Conservation (phyloP, 2,797 vertebrate species). For the Semaprochilodus insignis region DNA sequence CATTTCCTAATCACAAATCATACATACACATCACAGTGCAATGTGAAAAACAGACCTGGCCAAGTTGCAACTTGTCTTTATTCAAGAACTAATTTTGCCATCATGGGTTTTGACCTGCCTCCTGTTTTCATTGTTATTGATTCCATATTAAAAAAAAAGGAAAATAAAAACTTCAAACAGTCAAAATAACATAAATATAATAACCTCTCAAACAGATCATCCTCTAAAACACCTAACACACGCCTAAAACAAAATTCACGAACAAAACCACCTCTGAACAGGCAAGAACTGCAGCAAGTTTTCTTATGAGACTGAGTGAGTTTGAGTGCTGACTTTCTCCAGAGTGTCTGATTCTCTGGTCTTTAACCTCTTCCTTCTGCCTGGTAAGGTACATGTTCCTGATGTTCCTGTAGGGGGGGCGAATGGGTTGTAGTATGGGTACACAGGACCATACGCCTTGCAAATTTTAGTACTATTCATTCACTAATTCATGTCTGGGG, state of each 20-base stretch:
- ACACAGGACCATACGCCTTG: too few relatives aligned
- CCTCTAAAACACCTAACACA: not conserved
- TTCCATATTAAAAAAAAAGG: slow-evolving; percentile 76
- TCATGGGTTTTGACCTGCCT: slow-evolving; percentile 74
- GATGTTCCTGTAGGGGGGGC: too few relatives aligned
- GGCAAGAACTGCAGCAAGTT: not conserved
- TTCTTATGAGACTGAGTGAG: too few relatives aligned
- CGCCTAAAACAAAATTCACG: not conserved
- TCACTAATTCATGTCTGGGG: too few relatives aligned
- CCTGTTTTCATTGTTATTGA: slow-evolving; percentile 20
- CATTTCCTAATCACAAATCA: too few relatives aligned
- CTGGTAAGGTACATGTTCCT: not conserved
- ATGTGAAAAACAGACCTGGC: slow-evolving; percentile 47
- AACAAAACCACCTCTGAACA: not conserved
- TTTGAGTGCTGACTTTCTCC: slow-evolving; percentile 13
- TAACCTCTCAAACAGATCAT: slow-evolving; percentile 54
- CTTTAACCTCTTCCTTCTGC: not conserved
- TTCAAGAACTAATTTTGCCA: slow-evolving; percentile 76
- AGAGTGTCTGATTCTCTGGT: not conserved
- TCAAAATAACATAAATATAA: slow-evolving; percentile 81
- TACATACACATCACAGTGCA: not conserved
- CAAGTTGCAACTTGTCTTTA: slow-evolving; percentile 81
- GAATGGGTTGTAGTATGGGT: too few relatives aligned
- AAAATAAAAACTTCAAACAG: slow-evolving; percentile 71
- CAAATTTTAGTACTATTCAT: too few relatives aligned